phyloP scores from a whole-genome alignment of 2,113 vertebrate species.

The Elephas maximus region DNA sequence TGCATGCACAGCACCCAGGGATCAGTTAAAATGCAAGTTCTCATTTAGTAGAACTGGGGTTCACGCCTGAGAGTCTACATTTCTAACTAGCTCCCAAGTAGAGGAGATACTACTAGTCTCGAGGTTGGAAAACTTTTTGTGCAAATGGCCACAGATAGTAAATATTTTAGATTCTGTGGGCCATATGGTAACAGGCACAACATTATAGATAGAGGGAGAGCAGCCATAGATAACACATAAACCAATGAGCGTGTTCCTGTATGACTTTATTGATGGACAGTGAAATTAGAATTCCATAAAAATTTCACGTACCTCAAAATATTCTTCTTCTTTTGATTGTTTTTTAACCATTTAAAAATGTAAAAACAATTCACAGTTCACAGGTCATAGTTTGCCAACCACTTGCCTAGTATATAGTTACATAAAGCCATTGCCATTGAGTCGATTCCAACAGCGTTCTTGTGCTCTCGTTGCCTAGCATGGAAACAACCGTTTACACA shows the following conservation, averaged over 20 bases:
- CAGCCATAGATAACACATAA: neutral
- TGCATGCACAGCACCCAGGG: neutral
- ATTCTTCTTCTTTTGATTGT: neutral
- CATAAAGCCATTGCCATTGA: no score
- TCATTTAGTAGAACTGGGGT: neutral
- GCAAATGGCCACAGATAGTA: neutral
- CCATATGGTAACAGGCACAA: neutral
- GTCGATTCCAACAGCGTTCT: neutral
- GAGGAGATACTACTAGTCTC: neutral
- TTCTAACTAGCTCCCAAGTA: neutral
- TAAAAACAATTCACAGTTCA: conserved; percentile 20
- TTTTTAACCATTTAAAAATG: conserved; percentile 1
- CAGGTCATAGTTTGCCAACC: neutral
- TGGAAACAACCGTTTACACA: neutral
- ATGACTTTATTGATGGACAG: neutral
- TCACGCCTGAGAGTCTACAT: neutral
- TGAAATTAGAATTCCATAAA: conserved; percentile 62
- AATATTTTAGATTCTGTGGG: neutral
- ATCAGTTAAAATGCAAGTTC: neutral
- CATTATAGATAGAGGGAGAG: neutral
- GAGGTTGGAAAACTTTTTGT: neutral
- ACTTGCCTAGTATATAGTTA: neutral
- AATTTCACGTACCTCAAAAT: conserved; percentile 42
- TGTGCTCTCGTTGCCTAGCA: neutral
- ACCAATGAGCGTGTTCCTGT: neutral